These are phyloP conservation scores for Petaurus breviceps DNA, from an alignment of 2,113 vertebrate genomes.

Conservation along the genomic window DNA sequence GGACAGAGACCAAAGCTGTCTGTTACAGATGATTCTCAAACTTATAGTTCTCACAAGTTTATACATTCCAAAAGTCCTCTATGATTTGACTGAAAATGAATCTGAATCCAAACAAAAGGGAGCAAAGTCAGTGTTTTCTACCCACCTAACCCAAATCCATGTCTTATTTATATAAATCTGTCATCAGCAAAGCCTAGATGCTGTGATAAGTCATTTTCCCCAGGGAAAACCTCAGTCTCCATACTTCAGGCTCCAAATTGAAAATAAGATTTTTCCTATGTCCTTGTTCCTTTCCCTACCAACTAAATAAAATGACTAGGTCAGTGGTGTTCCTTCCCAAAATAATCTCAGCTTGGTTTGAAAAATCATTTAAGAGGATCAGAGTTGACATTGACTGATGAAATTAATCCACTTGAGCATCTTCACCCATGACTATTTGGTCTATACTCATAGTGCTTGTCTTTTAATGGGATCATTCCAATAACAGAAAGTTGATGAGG, in stretches of 20 bases:
- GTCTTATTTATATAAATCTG: not conserved
- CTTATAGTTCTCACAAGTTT: no score
- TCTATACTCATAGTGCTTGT: not conserved
- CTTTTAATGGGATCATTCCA: not conserved
- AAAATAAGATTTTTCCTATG: not conserved
- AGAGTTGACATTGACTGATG: not conserved
- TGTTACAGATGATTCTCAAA: no score
- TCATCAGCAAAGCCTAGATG: no score
- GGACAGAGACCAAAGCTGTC: no score
- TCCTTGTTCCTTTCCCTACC: conserved; percentile 3
- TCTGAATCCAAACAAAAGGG: not conserved
- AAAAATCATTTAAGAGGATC: not conserved
- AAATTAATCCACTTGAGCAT: not conserved
- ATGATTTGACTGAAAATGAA: no score
- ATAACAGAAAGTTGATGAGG: not conserved
- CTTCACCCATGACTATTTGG: not conserved
- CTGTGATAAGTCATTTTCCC: no score
- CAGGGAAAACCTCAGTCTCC: not conserved
- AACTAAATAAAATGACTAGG: not conserved
- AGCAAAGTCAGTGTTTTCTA: not conserved
- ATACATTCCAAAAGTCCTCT: no score
- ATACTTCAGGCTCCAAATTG: not conserved
- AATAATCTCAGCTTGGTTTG: not conserved
- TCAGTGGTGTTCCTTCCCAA: not conserved
- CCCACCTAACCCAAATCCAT: not conserved